Evolutionary conservation across 2,888 invertebrate genomes (phyloP).

Genomic region (Ormyrus thymus): DNA sequence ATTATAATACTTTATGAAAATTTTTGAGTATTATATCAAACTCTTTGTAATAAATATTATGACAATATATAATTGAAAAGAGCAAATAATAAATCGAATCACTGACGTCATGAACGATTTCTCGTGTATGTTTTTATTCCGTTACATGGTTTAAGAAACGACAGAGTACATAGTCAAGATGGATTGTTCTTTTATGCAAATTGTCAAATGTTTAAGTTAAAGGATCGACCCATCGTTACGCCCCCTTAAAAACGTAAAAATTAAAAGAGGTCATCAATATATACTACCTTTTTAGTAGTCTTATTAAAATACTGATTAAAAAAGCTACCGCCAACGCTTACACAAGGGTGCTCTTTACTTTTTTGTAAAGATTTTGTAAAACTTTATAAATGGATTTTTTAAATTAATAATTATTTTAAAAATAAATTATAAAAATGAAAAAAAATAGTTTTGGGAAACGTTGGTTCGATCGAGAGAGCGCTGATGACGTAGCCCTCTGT

Average conservation of each 20-base stretch:
- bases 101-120: slow-evolving; percentile 51
- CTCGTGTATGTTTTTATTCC: slow-evolving; percentile 63
- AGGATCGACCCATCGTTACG: slow-evolving; percentile 67
- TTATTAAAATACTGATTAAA: slow-evolving; percentile 10
- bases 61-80: slow-evolving; percentile 51
- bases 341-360: slow-evolving; percentile 34
- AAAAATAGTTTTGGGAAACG: slow-evolving; percentile 22
- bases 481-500: slow-evolving; percentile 19
- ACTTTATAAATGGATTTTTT: slow-evolving; percentile 41
- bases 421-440: neutral
- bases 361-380: slow-evolving; percentile 42
- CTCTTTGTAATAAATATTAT: slow-evolving; percentile 62
- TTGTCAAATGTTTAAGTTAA: slow-evolving; percentile 63
- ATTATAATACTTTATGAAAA: slow-evolving; percentile 44
- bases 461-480: slow-evolving; percentile 35
- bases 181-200: slow-evolving; percentile 67
- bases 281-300: slow-evolving; percentile 31
- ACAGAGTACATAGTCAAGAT: slow-evolving; percentile 63
- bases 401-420: slow-evolving; percentile 23
- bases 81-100: slow-evolving; percentile 46
- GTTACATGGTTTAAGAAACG: slow-evolving; percentile 62
- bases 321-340: slow-evolving; percentile 6
- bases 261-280: slow-evolving; percentile 33
- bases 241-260: slow-evolving; percentile 54
- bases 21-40: slow-evolving; percentile 61